Evolutionary conservation across 92 coral and sea anemone genomes (phyloP).

Genomic region (Pocillopora meandrina): DNA sequence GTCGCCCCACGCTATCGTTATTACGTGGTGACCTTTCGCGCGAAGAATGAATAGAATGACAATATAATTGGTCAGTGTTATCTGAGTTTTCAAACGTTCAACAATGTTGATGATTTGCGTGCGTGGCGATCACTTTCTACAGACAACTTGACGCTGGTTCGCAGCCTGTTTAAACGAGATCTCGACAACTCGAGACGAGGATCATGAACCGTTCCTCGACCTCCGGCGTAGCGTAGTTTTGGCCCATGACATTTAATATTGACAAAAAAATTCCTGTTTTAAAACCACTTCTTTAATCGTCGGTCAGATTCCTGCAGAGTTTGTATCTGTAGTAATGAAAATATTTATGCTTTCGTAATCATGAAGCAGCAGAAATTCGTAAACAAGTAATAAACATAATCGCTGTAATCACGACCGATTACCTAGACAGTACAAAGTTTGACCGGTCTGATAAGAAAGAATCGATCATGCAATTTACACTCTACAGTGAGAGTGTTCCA

Average conservation of each 20-base stretch:
- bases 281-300: constrained; percentile 28
- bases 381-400: constrained; percentile 94
- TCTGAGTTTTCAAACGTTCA: constrained; percentile 65
- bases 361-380: constrained; percentile 74
- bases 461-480: constrained; percentile 88
- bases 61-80: constrained; percentile 78
- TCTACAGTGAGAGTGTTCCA: constrained; percentile 51
- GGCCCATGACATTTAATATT: neutral
- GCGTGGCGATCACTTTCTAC: constrained; percentile 57
- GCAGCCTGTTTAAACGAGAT: constrained; percentile 93
- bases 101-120: constrained; percentile 67
- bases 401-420: constrained; percentile 81
- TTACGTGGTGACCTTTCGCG: constrained; percentile 60
- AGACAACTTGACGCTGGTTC: constrained; percentile 86
- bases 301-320: constrained; percentile 53
- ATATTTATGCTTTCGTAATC: constrained; percentile 82
- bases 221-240: constrained; percentile 22
- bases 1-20: constrained; percentile 8
- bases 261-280: constrained; percentile 8
- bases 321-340: constrained; percentile 58
- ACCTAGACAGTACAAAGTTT: constrained; percentile 78
- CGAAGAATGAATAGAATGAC: constrained; percentile 70
- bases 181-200: constrained; percentile 49
- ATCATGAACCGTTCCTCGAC: constrained; percentile 29
- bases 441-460: constrained; percentile 72